Evolutionary conservation across 2,888 invertebrate genomes (phyloP).

Genomic region (Amorpha juglandis): DNA sequence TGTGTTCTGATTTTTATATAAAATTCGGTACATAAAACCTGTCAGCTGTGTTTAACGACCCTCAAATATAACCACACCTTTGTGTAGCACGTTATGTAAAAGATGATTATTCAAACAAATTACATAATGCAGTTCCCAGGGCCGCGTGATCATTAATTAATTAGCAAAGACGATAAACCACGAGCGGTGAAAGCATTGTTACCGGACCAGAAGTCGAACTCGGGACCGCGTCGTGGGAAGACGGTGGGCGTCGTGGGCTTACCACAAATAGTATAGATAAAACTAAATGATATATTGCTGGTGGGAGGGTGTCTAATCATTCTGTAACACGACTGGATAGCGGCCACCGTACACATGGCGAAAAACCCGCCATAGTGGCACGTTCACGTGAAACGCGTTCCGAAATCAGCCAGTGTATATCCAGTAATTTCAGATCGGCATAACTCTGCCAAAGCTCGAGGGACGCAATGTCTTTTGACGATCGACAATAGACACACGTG

Average conservation of each 20-base stretch:
- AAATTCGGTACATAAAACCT: too few species aligned
- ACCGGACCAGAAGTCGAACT: conserved; percentile 34
- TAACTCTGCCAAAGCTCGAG: too few species aligned
- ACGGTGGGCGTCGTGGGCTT: conserved; percentile 60
- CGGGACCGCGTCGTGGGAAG: conserved; percentile 62
- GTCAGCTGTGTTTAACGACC: background rate
- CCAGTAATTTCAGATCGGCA: too few species aligned
- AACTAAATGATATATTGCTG: conserved; percentile 38
- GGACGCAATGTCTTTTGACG: too few species aligned
- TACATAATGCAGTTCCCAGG: conserved; percentile 39
- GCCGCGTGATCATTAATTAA: conserved; percentile 68
- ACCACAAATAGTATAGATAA: conserved; percentile 46
- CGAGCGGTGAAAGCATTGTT: conserved; percentile 73
- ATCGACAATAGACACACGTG: too few species aligned
- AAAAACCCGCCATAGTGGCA: too few species aligned
- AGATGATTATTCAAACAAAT: conserved; percentile 33
- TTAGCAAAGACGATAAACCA: conserved; percentile 61
- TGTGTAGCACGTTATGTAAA: background rate
- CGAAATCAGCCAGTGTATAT: too few species aligned
- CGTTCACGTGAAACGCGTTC: too few species aligned
- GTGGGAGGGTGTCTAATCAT: too few species aligned
- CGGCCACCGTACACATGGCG: too few species aligned
- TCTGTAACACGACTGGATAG: too few species aligned
- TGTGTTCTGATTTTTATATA: too few species aligned
- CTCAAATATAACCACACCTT: background rate